Conservation (phyloP, 1,140 invertebrate genomes). For the Heterodera schachtii region DNA sequence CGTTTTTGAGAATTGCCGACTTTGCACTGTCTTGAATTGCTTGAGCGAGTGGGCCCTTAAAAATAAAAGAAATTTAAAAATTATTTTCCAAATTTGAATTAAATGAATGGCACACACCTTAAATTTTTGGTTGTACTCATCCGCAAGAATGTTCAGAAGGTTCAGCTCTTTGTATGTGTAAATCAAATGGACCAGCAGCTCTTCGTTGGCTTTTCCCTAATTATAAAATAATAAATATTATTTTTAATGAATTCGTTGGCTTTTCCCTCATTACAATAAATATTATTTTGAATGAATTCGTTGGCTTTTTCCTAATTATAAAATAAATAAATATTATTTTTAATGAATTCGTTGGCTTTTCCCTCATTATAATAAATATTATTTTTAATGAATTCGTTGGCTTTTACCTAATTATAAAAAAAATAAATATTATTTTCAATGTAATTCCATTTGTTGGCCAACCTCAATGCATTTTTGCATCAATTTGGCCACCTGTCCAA, state of each 20-base stretch:
- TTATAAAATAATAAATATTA: background rate
- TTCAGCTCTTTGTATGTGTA: slow-evolving; percentile 20
- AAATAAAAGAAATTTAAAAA: background rate
- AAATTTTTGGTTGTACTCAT: slow-evolving; percentile 25
- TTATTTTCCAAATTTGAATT: background rate
- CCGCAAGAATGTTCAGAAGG: slow-evolving; percentile 15
- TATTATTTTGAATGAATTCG: slow-evolving; percentile 4
- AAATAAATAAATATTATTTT: slow-evolving; percentile 3
- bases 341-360: background rate
- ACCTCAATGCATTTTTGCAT: slow-evolving; percentile 28
- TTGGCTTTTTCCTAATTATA: too few species aligned
- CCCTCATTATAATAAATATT: too few species aligned
- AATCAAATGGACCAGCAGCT: slow-evolving; percentile 21
- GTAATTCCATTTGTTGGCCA: background rate
- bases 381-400: too few species aligned
- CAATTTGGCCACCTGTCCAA: slow-evolving; percentile 22
- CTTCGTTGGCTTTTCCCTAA: slow-evolving; percentile 15
- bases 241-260: background rate
- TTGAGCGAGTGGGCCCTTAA: slow-evolving; percentile 18
- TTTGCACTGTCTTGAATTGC: slow-evolving; percentile 28
- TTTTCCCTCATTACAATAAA: slow-evolving; percentile 2
- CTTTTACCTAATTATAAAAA: too few species aligned
- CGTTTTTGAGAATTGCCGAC: slow-evolving; percentile 14
- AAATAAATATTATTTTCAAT: slow-evolving; percentile 6
- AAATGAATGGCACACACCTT: background rate